Evolutionary conservation across 2,113 vertebrate genomes (phyloP).

Genomic region (Poeciliopsis turrubarensis): DNA sequence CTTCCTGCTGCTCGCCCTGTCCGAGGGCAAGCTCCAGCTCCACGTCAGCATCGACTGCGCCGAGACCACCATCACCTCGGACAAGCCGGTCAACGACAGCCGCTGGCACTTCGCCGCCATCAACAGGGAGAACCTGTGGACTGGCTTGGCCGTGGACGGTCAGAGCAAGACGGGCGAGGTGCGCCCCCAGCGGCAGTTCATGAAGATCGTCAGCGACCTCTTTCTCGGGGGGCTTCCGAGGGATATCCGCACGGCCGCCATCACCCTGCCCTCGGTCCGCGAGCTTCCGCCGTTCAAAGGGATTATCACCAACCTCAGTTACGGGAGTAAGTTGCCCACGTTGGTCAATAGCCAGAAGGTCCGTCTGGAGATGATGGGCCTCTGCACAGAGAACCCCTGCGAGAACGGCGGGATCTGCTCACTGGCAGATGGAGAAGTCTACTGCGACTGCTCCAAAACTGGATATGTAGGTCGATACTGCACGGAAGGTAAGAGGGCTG

Average conservation of each 20-base stretch:
- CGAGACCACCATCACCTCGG: slow-evolving; percentile 84
- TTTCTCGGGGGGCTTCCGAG: slow-evolving; percentile 91
- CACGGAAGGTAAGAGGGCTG: slow-evolving; percentile 90
- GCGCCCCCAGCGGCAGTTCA: slow-evolving; percentile 88
- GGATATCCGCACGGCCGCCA: slow-evolving; percentile 88
- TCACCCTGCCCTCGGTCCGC: slow-evolving; percentile 88
- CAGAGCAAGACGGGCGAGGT: slow-evolving; percentile 87
- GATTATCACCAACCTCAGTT: slow-evolving; percentile 92
- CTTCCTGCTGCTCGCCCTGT: slow-evolving; percentile 89
- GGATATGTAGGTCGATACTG: slow-evolving; percentile 92
- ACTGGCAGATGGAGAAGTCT: slow-evolving; percentile 88
- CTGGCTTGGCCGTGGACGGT: slow-evolving; percentile 87
- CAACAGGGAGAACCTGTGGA: slow-evolving; percentile 88
- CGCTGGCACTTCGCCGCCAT: slow-evolving; percentile 93
- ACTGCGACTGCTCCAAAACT: slow-evolving; percentile 95
- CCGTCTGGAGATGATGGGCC: slow-evolving; percentile 89
- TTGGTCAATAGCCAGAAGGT: slow-evolving; percentile 90
- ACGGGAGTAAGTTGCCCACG: slow-evolving; percentile 88
- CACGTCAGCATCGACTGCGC: slow-evolving; percentile 94
- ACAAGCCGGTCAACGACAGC: slow-evolving; percentile 89
- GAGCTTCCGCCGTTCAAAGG: slow-evolving; percentile 87
- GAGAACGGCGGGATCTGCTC: slow-evolving; percentile 95
- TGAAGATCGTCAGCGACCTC: slow-evolving; percentile 96
- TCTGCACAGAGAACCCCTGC: slow-evolving; percentile 92
- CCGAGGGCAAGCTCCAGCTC: slow-evolving; percentile 87